Base-by-base conservation (phyloP, 2,888 invertebrate species). In the Balanococcus diminutus region DNA sequence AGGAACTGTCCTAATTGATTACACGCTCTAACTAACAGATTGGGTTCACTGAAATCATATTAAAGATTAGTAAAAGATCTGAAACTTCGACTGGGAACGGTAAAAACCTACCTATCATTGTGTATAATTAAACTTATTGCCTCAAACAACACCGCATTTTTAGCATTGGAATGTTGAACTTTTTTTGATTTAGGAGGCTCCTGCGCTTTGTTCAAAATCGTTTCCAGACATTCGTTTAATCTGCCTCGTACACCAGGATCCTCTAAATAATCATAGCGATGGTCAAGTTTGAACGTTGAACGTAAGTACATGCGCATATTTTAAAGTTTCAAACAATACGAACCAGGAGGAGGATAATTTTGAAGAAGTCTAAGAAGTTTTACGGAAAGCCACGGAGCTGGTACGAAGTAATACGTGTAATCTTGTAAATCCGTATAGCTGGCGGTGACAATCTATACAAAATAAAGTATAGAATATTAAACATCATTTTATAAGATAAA, bases 181-280 rank as follows among this genome's bases (percentile, higher is more conserved):
- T 99, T 99, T 91, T 99, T 99, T 82, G 99, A 99, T 91, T 98
- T 98, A 36, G 99, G 99, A 88, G 99, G 98, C 91, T 99, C 99
- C 91, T 99, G 98, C 25, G 99, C 99, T 92, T 98, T 99, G 90
- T 98, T 98, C 89, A 99, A 92, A 89, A 99, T 98, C 25, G 98
- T 98, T 91, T 99, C 99, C 89, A 99, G 91, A 89, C 99, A 99
- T 91, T 99, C 99, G 89, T 98, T 97, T 75, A 99, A 92, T 87
- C 99, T 94, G 19, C 98, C 98, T 88, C 98, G 93, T 1, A 99
- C 98, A 46, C 98, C 98, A 81, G 99, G 97, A 91, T 99, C 99
- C 89, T 98, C 98, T 88, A 93, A 51, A 86, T 81, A 46, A 87
- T 16, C 81, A 84, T 39, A n/a, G n/a, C n/a, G n/a, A n/a, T n/a